These are phyloP conservation scores for Neuroterus valhalla DNA, from an alignment of 1,140 invertebrate species.

Conservation along the genomic window DNA sequence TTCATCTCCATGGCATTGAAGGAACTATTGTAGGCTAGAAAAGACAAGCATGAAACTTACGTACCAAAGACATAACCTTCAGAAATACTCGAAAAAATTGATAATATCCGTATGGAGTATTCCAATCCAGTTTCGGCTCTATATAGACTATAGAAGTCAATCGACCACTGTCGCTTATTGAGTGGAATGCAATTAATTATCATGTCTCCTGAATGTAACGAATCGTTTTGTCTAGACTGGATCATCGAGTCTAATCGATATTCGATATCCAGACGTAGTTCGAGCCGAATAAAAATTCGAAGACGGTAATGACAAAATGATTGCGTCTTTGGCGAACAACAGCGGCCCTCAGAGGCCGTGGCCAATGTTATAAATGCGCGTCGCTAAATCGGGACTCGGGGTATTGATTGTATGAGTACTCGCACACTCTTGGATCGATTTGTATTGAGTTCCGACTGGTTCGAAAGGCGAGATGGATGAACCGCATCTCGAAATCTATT, in stretches of 20 bases:
- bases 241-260: conserved; percentile 8
- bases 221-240: conserved; percentile 29
- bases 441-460: conserved; percentile 18
- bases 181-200: conserved; percentile 1
- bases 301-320: conserved; percentile 17
- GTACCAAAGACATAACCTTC: too few species aligned
- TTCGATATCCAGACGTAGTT: neutral
- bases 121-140: too few species aligned
- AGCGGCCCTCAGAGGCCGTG: neutral
- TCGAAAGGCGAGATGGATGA: conserved; percentile 23
- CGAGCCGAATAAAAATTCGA: neutral
- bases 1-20: too few species aligned
- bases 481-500: conserved; percentile 26
- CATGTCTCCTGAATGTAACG: neutral
- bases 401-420: conserved; percentile 27
- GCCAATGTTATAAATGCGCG: conserved; percentile 10
- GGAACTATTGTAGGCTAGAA: too few species aligned
- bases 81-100: too few species aligned
- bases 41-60: too few species aligned
- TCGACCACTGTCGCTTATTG: neutral
- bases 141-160: neutral
- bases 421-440: conserved; percentile 22
- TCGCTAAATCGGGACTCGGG: conserved; percentile 7
- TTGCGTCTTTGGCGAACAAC: conserved; percentile 26
- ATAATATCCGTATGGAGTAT: too few species aligned